Evolutionary conservation across 2,113 vertebrate species (phyloP), one percentile per base, ranked within the genome.

Genomic region (Austrofundulus limnaeus): DNA sequence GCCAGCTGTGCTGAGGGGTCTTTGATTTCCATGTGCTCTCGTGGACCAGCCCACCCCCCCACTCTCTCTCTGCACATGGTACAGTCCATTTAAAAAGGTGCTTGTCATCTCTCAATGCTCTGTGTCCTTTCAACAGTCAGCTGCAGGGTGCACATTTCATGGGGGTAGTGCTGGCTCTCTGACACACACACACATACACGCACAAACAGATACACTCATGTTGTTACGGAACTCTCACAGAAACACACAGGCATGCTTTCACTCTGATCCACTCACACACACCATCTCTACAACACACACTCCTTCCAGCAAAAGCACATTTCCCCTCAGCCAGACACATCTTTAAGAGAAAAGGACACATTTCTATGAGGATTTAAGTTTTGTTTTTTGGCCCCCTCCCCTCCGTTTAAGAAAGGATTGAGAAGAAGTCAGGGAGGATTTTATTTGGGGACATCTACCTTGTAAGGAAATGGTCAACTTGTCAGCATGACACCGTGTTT

Each of bases 401-500:
- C n/a, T 7, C 25, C 25, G 3, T 67, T 34, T 59, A n/a, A 25
- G 28, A 52, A 75, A 66, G 62, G 67, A 37, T 66, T 46, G 56
- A 76, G 21, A 20, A 9, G 38, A 65, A 75, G 47, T 58, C 47
- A 77, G 52, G 34, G 48, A 85, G 70, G 77, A 68, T 72, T 70
- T 87, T 78, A 63, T 53, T 77, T 43, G 62, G 58, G 75, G 75
- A 61, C 57, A 70, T 57, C 60, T 67, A 80, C 60, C 70, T 66
- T 65, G 41, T 38, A 39, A 38, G 84, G 84, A 85, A 74, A 85
- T 83, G 85, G 54, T 77, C 73, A 87, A 81, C 86, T 70, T 90
- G 84, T 88, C 93, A 90, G 85, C 91, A 96, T 95, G 95, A 92
- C 82, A 88, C 90, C 90, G 85, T 92, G 81, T 92, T 86, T 92